These are phyloP conservation scores for Columbina picui DNA, from an alignment of 2,113 vertebrate species.

Conservation along the genomic window DNA sequence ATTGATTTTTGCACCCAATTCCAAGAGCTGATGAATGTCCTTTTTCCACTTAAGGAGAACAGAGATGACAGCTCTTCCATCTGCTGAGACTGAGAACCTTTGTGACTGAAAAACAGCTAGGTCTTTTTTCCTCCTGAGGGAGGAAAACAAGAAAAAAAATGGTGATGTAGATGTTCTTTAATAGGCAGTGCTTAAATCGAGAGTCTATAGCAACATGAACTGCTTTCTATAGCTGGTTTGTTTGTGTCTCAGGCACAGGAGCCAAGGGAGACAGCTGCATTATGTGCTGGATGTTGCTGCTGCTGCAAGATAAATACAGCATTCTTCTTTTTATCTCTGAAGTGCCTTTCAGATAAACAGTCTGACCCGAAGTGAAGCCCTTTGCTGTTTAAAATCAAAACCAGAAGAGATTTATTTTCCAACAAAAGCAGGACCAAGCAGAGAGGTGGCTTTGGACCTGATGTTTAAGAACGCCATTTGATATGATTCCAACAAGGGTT, in stretches of 20 bases:
- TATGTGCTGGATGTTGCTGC: conserved; percentile 48
- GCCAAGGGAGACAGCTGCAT: conserved; percentile 23
- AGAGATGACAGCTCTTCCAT: conserved; percentile 12
- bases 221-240: conserved; percentile 4
- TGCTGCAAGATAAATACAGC: conserved; percentile 57
- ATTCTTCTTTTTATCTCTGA: conserved; percentile 60
- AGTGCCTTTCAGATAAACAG: conserved; percentile 54
- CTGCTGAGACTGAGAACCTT: neutral
- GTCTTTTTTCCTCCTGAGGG: neutral
- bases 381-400: conserved; percentile 10
- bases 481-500: neutral
- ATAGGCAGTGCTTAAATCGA: neutral
- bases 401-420: conserved; percentile 23
- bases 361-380: conserved; percentile 20
- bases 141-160: neutral
- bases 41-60: conserved; percentile 1
- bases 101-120: neutral
- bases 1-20: neutral
- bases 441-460: neutral
- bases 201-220: neutral
- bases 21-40: neutral
- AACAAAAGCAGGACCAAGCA: conserved; percentile 6
- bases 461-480: neutral
- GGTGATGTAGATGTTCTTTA: neutral
- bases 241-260: neutral